Conservation (phyloP, 92 coral and sea anemone species). For the Epizoanthus rinbou region DNA sequence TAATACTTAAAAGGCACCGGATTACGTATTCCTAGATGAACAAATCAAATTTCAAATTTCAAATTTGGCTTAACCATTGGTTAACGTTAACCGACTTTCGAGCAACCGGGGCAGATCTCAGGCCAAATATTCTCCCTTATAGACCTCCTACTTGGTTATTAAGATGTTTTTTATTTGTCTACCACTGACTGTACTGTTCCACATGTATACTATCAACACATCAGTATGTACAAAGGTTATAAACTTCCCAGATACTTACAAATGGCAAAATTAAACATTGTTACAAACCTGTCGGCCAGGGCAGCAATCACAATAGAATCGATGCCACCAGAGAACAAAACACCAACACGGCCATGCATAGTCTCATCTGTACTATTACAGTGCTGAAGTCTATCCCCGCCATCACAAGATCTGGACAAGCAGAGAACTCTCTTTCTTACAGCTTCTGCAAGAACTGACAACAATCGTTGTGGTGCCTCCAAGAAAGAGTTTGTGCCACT, state of each 20-base stretch:
- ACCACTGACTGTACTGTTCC: background rate
- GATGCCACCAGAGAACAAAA: slow-evolving; percentile 95
- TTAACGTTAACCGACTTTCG: too few relatives aligned
- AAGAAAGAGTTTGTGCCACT: background rate
- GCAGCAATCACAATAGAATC: slow-evolving; percentile 95
- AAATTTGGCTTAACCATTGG: too few relatives aligned
- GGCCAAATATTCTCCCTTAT: too few relatives aligned
- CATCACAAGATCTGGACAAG: slow-evolving; percentile 62
- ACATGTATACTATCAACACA: background rate
- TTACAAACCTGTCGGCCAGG: slow-evolving; percentile 86
- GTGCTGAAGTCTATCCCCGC: background rate
- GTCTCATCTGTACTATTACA: background rate
- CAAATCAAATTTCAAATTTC: too few relatives aligned
- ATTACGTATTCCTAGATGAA: too few relatives aligned
- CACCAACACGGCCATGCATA: slow-evolving; percentile 64
- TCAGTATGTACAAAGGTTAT: too few relatives aligned
- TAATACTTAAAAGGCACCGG: too few relatives aligned
- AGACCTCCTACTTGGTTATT: too few relatives aligned
- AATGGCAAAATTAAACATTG: background rate
- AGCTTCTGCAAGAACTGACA: slow-evolving; percentile 76
- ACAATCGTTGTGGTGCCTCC: slow-evolving; percentile 45
- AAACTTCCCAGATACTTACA: background rate
- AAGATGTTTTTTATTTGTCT: too few relatives aligned
- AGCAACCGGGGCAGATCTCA: too few relatives aligned
- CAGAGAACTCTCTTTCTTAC: slow-evolving; percentile 83